phyloP scores from a whole-genome alignment of 1,140 invertebrate genomes.

The Macrostomum lignano region DNA sequence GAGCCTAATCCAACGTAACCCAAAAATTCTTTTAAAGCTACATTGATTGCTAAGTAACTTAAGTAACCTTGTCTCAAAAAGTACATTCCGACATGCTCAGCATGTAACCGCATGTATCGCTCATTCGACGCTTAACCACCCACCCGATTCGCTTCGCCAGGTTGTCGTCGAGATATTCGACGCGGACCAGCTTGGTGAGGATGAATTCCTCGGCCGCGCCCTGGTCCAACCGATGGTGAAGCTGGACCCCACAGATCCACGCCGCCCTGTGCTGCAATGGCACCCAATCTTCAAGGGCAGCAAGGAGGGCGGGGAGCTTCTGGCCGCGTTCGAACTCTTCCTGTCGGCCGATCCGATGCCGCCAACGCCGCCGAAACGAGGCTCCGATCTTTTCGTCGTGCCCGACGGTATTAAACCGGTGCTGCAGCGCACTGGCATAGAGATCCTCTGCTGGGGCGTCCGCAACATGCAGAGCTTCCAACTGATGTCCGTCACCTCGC shows the following conservation, averaged over 20 bases:
- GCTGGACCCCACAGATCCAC: slow-evolving; percentile 17
- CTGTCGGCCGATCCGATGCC: slow-evolving; percentile 24
- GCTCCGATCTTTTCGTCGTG: slow-evolving; percentile 24
- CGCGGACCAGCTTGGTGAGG: slow-evolving; percentile 33
- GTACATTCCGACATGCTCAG: no score
- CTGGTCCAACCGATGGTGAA: slow-evolving; percentile 19
- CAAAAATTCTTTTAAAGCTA: no score
- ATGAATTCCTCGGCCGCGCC: slow-evolving; percentile 6
- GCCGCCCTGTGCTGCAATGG: slow-evolving; percentile 26
- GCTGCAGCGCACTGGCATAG: slow-evolving; percentile 28
- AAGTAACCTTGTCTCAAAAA: no score
- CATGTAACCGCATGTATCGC: no score
- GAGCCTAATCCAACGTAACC: no score
- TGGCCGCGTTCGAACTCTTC: slow-evolving; percentile 31
- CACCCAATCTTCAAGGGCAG: slow-evolving; percentile 15
- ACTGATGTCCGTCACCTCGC: slow-evolving; percentile 24
- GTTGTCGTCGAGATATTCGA: slow-evolving; percentile 55
- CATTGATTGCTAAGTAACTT: no score
- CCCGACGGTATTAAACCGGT: slow-evolving; percentile 30
- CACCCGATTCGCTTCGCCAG: slow-evolving; percentile 40
- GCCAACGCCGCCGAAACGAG: slow-evolving; percentile 28
- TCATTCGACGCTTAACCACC: no score
- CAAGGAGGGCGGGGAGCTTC: slow-evolving; percentile 24
- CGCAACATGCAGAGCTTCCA: slow-evolving; percentile 31
- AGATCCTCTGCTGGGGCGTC: slow-evolving; percentile 31